phyloP scores from a whole-genome alignment of 2,797 vertebrate species.

The Cynodonichthys magdalenae region DNA sequence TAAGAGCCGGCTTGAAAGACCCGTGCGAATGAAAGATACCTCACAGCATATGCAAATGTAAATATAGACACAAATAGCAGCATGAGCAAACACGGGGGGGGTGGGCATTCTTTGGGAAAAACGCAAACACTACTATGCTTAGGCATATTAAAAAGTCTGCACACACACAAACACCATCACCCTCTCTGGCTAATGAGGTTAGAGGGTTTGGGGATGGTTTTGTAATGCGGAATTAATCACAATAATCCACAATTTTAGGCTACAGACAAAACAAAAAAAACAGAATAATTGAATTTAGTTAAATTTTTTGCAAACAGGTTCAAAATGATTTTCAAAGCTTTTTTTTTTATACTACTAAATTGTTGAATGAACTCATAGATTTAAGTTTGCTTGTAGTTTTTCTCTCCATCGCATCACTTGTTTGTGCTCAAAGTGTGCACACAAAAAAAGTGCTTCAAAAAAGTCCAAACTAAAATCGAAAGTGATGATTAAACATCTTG shows the following conservation, averaged over 20 bases:
- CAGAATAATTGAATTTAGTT: no score
- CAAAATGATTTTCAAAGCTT: not conserved
- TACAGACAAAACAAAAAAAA: no score
- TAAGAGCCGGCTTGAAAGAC: constrained; percentile 62
- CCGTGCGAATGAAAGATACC: constrained; percentile 56
- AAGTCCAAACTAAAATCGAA: constrained; percentile 2
- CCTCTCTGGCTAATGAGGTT: constrained; percentile 43
- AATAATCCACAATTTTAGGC: no score
- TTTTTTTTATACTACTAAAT: not conserved
- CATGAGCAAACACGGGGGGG: constrained; percentile 35
- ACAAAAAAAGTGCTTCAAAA: not conserved
- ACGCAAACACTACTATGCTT: constrained; percentile 29
- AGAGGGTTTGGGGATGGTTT: constrained; percentile 39
- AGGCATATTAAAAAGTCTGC: constrained; percentile 6
- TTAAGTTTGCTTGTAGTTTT: not conserved
- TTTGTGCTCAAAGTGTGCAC: not conserved
- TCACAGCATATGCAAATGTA: constrained; percentile 69
- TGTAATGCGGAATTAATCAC: not conserved
- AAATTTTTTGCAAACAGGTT: not conserved
- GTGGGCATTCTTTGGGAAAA: constrained; percentile 26
- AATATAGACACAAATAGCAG: constrained; percentile 68
- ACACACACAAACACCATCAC: constrained; percentile 7
- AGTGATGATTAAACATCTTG: not conserved
- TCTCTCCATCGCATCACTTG: not conserved
- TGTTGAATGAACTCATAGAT: not conserved